These are phyloP conservation scores for Megaceryle alcyon DNA, from an alignment of 2,797 vertebrate genomes.

Conservation along the genomic window DNA sequence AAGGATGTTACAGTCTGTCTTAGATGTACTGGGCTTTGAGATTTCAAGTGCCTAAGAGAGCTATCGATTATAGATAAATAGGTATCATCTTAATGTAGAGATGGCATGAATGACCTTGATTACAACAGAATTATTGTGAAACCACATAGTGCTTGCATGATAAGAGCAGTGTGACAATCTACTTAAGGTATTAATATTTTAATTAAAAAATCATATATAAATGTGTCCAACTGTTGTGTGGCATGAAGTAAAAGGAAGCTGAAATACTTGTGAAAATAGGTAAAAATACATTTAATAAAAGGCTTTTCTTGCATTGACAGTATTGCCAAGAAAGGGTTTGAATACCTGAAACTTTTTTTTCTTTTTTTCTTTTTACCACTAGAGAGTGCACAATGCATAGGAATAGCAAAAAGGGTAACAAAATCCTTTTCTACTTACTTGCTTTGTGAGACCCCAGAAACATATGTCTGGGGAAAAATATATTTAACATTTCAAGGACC, in stretches of 20 bases:
- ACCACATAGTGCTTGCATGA: background rate
- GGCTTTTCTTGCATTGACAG: background rate
- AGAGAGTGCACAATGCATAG: conserved; percentile 63
- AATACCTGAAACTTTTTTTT: background rate
- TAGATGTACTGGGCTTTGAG: background rate
- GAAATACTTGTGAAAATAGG: background rate
- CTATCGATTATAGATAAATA: background rate
- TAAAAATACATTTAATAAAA: conserved; percentile 14
- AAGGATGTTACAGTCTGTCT: background rate
- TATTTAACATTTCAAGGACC: conserved; percentile 52
- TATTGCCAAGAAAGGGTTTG: background rate
- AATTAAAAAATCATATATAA: background rate
- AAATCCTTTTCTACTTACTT: background rate
- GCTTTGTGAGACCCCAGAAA: background rate
- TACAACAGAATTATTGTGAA: background rate
- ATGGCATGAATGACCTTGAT: background rate
- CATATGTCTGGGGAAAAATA: background rate
- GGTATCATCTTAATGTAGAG: background rate
- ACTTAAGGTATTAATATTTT: background rate
- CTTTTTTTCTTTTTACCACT: background rate
- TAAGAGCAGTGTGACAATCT: background rate
- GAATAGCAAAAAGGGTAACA: background rate
- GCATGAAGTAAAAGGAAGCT: background rate
- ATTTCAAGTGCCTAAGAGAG: background rate
- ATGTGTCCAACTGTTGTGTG: background rate